Evolutionary conservation across 2,797 vertebrate species (phyloP), one percentile per base, ranked within the genome.

Genomic region (Luscinia megarhynchos): DNA sequence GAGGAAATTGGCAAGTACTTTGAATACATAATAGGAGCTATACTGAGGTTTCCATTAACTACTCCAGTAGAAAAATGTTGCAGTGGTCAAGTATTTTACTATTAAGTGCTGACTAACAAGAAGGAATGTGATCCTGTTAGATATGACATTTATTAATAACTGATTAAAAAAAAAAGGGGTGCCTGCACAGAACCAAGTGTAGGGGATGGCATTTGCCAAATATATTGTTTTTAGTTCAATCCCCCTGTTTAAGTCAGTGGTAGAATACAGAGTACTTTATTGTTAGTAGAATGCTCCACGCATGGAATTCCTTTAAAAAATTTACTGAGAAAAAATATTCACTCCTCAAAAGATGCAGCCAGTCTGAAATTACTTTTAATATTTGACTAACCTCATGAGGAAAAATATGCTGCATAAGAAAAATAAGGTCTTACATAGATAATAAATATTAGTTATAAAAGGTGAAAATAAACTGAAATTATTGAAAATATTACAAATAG

Each of bases 31-130:
- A 90, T 75, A 64, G 82, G 57, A 92, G 67, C 86, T 89, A 43
- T 74, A 87, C 88, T 90, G 59, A 93, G 67, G 59, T 95, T 96
- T 93, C 85, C 79, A 92, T 95, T 93, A 94, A 62, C 93, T 79
- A 7, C 59, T 93, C 66, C 74, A 63, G 59, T 51, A 93, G 73
- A 94, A 95, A 69, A 94, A 88, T 79, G 34, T 92, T 91, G 73
- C 76, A 93, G 66, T 81, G 80, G 66, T 96, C 87, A 93, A 82
- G 69, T 70, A 67, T 94, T 96, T 91, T 88, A 81, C 87, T 88
- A 9, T 82, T 90, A 69, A 69, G 54, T 18, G 38, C 67, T 94
- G 87, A 53, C 55, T 94, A 88, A 91, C 67, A 70, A 38, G 36
- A 67, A 93, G 84, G 89, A 94, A 88, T 84, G 82, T 30, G 41